Evolutionary conservation across 1,140 invertebrate species (phyloP).

Genomic region (Agrilus planipennis): DNA sequence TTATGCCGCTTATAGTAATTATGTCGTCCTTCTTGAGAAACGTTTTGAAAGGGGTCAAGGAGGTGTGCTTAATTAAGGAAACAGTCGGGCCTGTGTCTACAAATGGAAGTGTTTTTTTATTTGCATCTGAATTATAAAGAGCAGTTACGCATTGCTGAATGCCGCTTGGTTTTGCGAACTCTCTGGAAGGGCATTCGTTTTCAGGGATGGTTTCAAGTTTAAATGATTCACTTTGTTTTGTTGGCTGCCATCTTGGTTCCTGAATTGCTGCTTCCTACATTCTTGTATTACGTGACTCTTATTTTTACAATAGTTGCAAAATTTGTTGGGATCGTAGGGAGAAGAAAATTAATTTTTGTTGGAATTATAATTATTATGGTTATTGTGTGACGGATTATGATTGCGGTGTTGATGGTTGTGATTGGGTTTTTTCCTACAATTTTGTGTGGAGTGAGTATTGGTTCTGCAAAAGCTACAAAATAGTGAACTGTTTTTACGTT

Average conservation of each 20-base stretch:
- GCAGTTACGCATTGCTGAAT: not conserved
- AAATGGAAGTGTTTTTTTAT: not conserved
- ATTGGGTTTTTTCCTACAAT: conserved; percentile 1
- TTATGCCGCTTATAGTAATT: not conserved
- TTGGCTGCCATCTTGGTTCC: not conserved
- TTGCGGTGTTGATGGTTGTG: not conserved
- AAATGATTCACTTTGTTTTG: conserved; percentile 1
- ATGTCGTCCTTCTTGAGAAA: not conserved
- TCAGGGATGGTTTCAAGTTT: not conserved
- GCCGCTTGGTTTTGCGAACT: not conserved
- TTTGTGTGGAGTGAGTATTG: not conserved
- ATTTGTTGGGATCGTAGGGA: conserved; percentile 1
- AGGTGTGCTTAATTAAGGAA: not conserved
- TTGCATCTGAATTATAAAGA: not conserved
- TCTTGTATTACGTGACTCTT: conserved; percentile 2
- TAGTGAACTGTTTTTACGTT: conserved; percentile 1
- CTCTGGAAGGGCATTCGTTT: not conserved
- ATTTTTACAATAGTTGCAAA: conserved; percentile 7
- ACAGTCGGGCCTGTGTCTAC: conserved; percentile 1
- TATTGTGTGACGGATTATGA: not conserved
- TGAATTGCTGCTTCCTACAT: conserved; percentile 1
- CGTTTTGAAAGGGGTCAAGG: not conserved
- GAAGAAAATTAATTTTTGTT: not conserved
- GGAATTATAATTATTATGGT: too few species aligned
- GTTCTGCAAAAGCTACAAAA: not conserved